These are phyloP conservation scores for Thamnaconus septentrionalis DNA, from an alignment of 2,113 vertebrate species.

Conservation along the genomic window DNA sequence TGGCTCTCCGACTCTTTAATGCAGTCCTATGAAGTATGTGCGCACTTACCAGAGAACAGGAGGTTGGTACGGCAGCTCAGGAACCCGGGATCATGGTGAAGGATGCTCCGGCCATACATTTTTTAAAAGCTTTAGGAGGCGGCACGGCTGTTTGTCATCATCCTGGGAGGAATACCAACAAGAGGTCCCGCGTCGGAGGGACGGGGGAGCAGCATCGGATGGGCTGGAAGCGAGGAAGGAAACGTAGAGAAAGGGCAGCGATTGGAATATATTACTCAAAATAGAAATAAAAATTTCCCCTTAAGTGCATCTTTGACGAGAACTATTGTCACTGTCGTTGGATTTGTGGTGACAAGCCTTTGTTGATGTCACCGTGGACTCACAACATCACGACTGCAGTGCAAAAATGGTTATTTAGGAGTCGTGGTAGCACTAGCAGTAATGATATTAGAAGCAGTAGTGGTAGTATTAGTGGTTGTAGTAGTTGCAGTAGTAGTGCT, in stretches of 20 bases:
- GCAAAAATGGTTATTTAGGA: too few relatives aligned
- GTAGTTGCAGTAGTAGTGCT: too few relatives aligned
- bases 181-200: constrained; percentile 5
- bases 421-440: too few relatives aligned
- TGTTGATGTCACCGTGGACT: too few relatives aligned
- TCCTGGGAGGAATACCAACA: constrained; percentile 53
- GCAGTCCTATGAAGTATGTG: constrained; percentile 64
- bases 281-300: too few relatives aligned
- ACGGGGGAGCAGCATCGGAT: neutral
- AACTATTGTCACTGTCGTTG: too few relatives aligned
- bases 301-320: too few relatives aligned
- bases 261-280: too few relatives aligned
- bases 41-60: constrained; percentile 58
- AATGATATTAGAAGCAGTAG: too few relatives aligned
- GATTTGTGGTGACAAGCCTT: too few relatives aligned
- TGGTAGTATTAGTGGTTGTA: too few relatives aligned
- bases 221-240: neutral
- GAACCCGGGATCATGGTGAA: constrained; percentile 57
- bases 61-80: constrained; percentile 44
- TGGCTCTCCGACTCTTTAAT: constrained; percentile 49
- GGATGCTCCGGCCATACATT: constrained; percentile 67
- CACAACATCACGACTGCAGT: too few relatives aligned
- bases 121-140: constrained; percentile 57
- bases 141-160: constrained; percentile 37
- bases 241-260: neutral